phyloP scores from a whole-genome alignment of 2,113 vertebrate species.

The Osmerus mordax region DNA sequence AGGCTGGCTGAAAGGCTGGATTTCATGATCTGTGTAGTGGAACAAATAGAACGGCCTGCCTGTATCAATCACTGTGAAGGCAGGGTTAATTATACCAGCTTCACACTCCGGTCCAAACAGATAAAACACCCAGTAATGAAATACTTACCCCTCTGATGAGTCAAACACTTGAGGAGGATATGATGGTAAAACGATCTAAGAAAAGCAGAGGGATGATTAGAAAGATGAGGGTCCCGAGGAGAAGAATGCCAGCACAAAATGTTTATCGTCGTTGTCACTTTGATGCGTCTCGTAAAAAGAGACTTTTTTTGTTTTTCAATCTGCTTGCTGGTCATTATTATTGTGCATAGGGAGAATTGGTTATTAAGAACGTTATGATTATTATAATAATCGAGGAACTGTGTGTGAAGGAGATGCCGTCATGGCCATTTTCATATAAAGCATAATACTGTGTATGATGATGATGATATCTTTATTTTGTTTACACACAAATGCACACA shows the following conservation, averaged over 20 bases:
- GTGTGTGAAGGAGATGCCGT: too few relatives aligned
- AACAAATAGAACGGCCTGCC: constrained; percentile 99
- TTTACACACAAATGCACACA: too few relatives aligned
- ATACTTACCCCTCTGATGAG: constrained; percentile 84
- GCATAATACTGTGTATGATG: too few relatives aligned
- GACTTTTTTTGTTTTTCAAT: not conserved
- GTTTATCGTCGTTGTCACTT: not conserved
- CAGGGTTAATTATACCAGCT: constrained; percentile 93
- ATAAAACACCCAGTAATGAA: constrained; percentile 83
- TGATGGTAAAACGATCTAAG: constrained; percentile 68
- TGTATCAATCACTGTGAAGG: constrained; percentile 98
- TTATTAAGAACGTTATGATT: too few relatives aligned
- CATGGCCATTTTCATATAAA: too few relatives aligned
- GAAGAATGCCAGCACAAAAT: not conserved
- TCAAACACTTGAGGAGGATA: constrained; percentile 78
- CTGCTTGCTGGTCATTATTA: too few relatives aligned
- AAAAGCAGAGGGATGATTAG: constrained; percentile 43
- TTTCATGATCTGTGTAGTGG: constrained; percentile 98
- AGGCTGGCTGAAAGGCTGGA: constrained; percentile 90
- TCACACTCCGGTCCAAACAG: constrained; percentile 87
- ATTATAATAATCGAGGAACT: too few relatives aligned
- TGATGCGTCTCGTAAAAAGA: not conserved
- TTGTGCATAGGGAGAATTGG: too few relatives aligned
- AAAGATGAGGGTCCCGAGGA: constrained; percentile 10
- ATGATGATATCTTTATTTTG: too few relatives aligned